Percentiles rank a stretch among this genome's conserved stretches.
These are phyloP conservation scores for Piscicola geometra DNA, from an alignment of 2,888 invertebrate genomes.

Conservation along the genomic window DNA sequence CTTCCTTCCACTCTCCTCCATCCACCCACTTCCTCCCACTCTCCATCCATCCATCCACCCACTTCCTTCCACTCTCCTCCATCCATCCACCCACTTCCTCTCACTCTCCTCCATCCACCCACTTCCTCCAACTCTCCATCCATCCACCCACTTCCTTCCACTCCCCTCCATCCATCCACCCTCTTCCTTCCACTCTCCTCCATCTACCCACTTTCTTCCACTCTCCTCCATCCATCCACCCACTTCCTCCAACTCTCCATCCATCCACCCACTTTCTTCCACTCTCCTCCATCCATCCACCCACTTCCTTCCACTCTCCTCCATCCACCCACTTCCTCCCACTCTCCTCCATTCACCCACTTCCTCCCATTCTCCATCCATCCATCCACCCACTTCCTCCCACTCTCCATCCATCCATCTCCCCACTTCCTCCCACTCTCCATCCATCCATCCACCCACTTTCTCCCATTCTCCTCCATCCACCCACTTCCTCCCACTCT, in stretches of 20 bases:
- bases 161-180: not conserved
- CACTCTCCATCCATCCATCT: not conserved
- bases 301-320: too few relatives aligned
- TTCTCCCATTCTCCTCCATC: conserved; percentile 95
- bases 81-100: conserved; percentile 44
- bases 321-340: too few relatives aligned
- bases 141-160: too few relatives aligned
- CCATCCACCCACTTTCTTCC: conserved; percentile 45
- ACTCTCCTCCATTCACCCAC: not conserved
- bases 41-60: not conserved
- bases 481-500: conserved; percentile 58
- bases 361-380: not conserved
- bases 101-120: conserved; percentile 72
- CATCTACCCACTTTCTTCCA: not conserved
- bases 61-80: not conserved
- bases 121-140: too few relatives aligned
- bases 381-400: not conserved
- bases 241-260: not conserved
- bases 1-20: not conserved
- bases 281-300: conserved; percentile 58
- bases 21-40: not conserved
- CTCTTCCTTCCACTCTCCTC: not conserved
- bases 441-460: conserved; percentile 50
- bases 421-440: conserved; percentile 38
- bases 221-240: not conserved